Base-by-base conservation (phyloP, 2,113 vertebrate species). In the Tychaedon coryphoeus region DNA sequence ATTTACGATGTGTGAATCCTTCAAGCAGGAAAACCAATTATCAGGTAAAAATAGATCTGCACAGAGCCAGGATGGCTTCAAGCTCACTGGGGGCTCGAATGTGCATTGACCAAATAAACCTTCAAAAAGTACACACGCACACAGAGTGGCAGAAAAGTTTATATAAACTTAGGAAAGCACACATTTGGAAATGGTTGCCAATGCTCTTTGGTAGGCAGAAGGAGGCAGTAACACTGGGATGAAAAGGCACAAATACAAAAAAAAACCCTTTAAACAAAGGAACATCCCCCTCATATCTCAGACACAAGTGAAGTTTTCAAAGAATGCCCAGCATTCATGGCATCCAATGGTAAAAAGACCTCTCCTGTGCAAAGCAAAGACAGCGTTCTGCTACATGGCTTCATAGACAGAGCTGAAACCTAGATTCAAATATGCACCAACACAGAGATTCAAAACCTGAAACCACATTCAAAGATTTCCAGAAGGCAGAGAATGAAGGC, bases 11-110 rank as follows among this genome's bases (percentile, higher is more conserved):
- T 75, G 80, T 64, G 71, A 95, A 91, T 91, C 86, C 79, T 79
- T 96, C 85, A 91, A 89, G 92, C 36, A 66, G 69, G 77, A 93
- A 94, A 97, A 91, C 48, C 76, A 96, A 94, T 95, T 93, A 83
- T 86, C 76, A 91, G 85, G 84, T 72, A 95, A 96, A 96, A 96
- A 92, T 3, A 96, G 58, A 95, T 76, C 57, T 80, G 53, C 69
- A 84, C n/a, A 72, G 26, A 90, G 65, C 31, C 75, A 88, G 57
- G 50, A 92, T 1, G 7, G 88, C 67, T 97, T 86, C 65, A 73
- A 47, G 75, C 53, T 67, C 56, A 74, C 60, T 6, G 20, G 66
- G 36, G 40, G 60, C 31, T 65, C 91, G 54, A 89, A 77, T 25
- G 36, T 81, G 58, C 83, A 86, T 19, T 76, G 64, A 91, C 42